Evolutionary conservation across 2,888 invertebrate species (phyloP), one percentile per base, ranked within the genome.

Genomic region (Platerodrilus igneus): DNA sequence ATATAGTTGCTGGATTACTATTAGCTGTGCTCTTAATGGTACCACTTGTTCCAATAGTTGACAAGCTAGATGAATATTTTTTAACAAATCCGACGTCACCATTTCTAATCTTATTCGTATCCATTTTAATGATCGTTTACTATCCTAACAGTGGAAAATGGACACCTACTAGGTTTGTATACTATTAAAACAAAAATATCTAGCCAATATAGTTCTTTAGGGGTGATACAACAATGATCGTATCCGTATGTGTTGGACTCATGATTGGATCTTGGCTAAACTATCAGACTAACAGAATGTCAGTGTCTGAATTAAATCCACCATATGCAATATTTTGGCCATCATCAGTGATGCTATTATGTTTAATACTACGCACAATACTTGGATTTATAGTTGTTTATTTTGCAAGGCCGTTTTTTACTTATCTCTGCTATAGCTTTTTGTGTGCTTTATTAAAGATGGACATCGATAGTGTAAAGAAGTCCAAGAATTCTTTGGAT

Each of bases 161-260:
- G 91, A 92, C 90, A 34, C 91, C 92, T 4, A 91, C 92, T 10
- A 81, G 85, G 87, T 86, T 69, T 61, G 48, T 18, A 13, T 28
- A n/a, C n/a, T n/a, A n/a, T n/a, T n/a, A n/a, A n/a, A n/a, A n/a
- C n/a, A n/a, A n/a, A n/a, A n/a, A n/a, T n/a, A n/a, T n/a, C n/a
- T n/a, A n/a, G n/a, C n/a, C n/a, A n/a, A n/a, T n/a, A n/a, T n/a
- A n/a, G n/a, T n/a, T 16, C 74, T 74, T 4, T 69, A 87, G 93
- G 60, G 90, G 91, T 14, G 93, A 94, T 67, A 93, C 93, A 0
- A 81, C 89, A 2, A 84, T 89, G 76, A 84, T 92, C 51, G 75
- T 92, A 49, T 87, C 86, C 36, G 86, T 87, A 3, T 83, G 83
- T 50, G 78, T 81, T 2, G 92, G 92, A 31, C 75, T 90, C 45